Conservation (phyloP, 2,888 invertebrate species). For the Thymelicus sylvestris region DNA sequence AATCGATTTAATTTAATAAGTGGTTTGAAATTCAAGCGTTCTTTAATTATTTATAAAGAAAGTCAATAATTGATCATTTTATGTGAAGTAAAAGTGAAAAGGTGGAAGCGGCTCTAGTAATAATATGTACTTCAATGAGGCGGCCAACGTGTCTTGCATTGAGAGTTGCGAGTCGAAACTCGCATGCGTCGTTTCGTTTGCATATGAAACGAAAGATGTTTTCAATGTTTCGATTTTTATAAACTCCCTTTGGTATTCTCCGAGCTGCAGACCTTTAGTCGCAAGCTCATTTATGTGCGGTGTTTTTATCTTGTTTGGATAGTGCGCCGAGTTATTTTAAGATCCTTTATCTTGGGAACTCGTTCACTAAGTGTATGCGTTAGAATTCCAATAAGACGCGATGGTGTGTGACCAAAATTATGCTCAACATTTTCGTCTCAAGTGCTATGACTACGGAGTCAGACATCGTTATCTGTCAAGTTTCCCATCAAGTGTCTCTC, state of each 20-base stretch:
- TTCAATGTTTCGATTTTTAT: constrained; percentile 73
- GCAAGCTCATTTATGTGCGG: constrained; percentile 48
- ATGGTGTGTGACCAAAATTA: constrained; percentile 11
- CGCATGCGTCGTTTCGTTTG: constrained; percentile 64
- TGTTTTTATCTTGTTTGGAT: constrained; percentile 24
- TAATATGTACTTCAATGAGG: constrained; percentile 12
- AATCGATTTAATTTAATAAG: too few relatives aligned
- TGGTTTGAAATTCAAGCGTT: not conserved
- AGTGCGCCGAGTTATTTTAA: constrained; percentile 31
- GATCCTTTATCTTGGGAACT: constrained; percentile 30
- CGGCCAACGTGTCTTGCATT: constrained; percentile 57
- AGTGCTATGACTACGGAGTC: constrained; percentile 56
- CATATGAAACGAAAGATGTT: constrained; percentile 72
- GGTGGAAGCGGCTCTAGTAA: constrained; percentile 42
- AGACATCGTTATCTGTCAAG: constrained; percentile 74
- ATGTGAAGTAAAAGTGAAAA: constrained; percentile 38
- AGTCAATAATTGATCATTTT: not conserved
- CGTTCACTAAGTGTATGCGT: constrained; percentile 16
- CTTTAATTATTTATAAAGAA: too few relatives aligned
- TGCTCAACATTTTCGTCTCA: constrained; percentile 46
- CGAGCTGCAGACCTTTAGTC: constrained; percentile 54
- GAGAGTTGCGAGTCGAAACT: constrained; percentile 52
- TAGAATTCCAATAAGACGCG: constrained; percentile 19
- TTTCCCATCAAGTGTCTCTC: constrained; percentile 79
- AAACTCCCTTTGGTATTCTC: constrained; percentile 56